These are phyloP conservation scores for Meteorus sp. DNA, from an alignment of 1,140 invertebrate species.

Conservation along the genomic window DNA sequence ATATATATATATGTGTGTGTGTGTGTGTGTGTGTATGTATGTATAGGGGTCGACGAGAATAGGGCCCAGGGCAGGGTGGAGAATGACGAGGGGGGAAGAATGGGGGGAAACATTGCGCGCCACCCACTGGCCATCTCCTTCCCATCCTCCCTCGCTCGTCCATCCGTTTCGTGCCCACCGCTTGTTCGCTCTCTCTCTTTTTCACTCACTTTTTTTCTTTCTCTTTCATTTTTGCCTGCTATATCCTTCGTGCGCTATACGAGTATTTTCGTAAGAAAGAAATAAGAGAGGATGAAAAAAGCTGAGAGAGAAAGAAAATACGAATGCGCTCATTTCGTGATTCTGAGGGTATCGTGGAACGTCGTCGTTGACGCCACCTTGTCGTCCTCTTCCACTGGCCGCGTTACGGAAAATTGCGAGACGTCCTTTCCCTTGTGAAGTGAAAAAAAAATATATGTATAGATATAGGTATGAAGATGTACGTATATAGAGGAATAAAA, in stretches of 20 bases:
- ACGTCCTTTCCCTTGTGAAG: slow-evolving; percentile 1
- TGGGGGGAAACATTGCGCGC: slow-evolving; percentile 29
- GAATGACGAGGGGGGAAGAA: slow-evolving; percentile 18
- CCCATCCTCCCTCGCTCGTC: slow-evolving; percentile 4
- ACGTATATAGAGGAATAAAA: background rate
- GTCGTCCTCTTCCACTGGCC: slow-evolving; percentile 19
- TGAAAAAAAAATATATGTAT: background rate
- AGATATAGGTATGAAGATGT: background rate
- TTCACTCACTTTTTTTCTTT: too few relatives aligned
- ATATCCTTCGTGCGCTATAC: too few relatives aligned
- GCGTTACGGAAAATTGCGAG: slow-evolving; percentile 32
- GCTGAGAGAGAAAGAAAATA: background rate
- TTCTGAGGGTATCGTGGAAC: slow-evolving; percentile 5
- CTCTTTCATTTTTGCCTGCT: too few relatives aligned
- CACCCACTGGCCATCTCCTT: slow-evolving; percentile 44
- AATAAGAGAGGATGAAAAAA: slow-evolving; percentile 11
- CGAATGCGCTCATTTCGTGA: slow-evolving; percentile 27
- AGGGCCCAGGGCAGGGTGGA: slow-evolving; percentile 29
- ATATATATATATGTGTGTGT: slow-evolving; percentile 1
- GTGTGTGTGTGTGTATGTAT: background rate
- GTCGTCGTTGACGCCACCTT: slow-evolving; percentile 5
- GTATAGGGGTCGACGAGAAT: slow-evolving; percentile 25
- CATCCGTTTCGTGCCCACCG: slow-evolving; percentile 23
- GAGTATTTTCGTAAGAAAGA: slow-evolving; percentile 25
- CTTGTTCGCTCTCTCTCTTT: background rate